phyloP scores from a whole-genome alignment of 2,888 invertebrate genomes.

The Apamea monoglypha region DNA sequence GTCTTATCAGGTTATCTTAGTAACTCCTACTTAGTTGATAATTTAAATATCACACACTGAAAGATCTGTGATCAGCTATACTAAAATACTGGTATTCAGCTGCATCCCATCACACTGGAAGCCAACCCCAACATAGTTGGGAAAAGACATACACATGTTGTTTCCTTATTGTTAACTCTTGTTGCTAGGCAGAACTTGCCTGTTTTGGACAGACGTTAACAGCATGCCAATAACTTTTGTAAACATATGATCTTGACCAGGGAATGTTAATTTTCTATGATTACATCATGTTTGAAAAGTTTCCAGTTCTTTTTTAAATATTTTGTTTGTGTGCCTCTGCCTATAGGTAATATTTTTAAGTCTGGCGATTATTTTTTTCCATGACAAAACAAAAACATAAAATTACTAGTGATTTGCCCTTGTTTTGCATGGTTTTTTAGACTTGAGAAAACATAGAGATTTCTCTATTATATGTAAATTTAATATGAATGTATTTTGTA shows the following conservation, averaged over 20 bases:
- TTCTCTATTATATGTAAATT: too few species aligned
- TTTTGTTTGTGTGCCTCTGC: not conserved
- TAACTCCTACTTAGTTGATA: not conserved
- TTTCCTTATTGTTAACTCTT: not conserved
- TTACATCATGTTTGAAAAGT: not conserved
- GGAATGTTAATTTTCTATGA: constrained; percentile 15
- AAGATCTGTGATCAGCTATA: not conserved
- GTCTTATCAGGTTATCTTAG: too few species aligned
- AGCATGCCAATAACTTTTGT: not conserved
- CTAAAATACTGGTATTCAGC: too few species aligned
- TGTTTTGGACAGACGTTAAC: not conserved
- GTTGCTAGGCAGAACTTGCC: not conserved
- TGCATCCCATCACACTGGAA: too few species aligned
- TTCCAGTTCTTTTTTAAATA: not conserved
- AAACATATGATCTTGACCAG: not conserved
- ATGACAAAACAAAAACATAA: not conserved
- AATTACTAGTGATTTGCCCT: not conserved
- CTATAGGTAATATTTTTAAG: not conserved
- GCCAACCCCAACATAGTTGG: too few species aligned
- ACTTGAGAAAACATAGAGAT: too few species aligned
- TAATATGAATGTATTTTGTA: too few species aligned
- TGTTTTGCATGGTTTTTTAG: too few species aligned
- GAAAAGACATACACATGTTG: not conserved
- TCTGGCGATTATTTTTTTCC: not conserved
- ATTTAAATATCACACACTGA: not conserved